Evolutionary conservation across 1,140 invertebrate genomes (phyloP), one percentile per base, ranked within the genome.

Genomic region (Heliothis subflexa): DNA sequence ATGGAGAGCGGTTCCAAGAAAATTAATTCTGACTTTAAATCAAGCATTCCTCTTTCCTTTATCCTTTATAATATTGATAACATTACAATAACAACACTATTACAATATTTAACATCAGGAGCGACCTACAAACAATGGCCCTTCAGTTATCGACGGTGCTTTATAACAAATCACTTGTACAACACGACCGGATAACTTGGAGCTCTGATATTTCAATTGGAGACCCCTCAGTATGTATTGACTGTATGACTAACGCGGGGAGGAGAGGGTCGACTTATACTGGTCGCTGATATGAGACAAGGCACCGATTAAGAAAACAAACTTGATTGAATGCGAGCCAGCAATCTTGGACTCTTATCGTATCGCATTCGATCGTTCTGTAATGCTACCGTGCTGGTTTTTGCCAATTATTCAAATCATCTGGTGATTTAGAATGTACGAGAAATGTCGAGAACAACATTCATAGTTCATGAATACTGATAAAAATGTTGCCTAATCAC

Each of bases 301-400:
- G 77, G 81, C 59, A 47, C 59, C 78, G 81, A 89, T 85, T 88
- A 85, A 85, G 81, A 86, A 86, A 89, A 87, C 87, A 88, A 86
- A 84, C 71, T 76, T 79, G 57, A 83, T 82, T 86, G 78, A 88
- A 85, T 85, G 77, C 72, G 68, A 78, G 52, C 76, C 77, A 77
- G 68, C 78, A 77, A 78, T 72, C 68, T 77, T 71, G 45, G 25
- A 76, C 59, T 78, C 64, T 85, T 85, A 83, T 86, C 85, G 81
- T 72, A 73, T 80, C 61, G 57, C 74, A 83, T 82, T 85, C 79
- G 76, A 83, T 81, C 66, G 59, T 59, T 70, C 57, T 61, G 33
- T 64, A 70, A 55, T 33, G 64, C 62, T 62, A 64, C 78, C 25
- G 78, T 80, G 47, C 47, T 18, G 40, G 11, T 57, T 73, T 73